phyloP scores from a whole-genome alignment of 1,140 invertebrate species.

The Drosophila prosaltans region DNA sequence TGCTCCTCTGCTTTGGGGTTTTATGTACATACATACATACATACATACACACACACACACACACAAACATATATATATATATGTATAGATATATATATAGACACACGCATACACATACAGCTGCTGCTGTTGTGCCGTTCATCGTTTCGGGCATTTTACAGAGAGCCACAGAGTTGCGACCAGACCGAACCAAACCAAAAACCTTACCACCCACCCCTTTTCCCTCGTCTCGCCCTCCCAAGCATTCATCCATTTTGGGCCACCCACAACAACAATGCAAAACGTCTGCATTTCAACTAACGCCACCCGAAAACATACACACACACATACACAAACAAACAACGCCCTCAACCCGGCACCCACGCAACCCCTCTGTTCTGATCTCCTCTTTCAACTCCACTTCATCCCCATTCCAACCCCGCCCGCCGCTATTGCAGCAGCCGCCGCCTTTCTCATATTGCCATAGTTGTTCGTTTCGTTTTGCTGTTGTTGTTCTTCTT shows the following conservation, averaged over 20 bases:
- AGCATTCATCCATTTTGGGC: slow-evolving; percentile 43
- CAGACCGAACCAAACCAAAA: slow-evolving; percentile 33
- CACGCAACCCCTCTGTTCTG: slow-evolving; percentile 16
- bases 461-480: slow-evolving; percentile 35
- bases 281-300: slow-evolving; percentile 81
- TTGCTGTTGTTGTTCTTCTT: slow-evolving; percentile 38
- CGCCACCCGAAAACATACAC: slow-evolving; percentile 68
- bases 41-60: neutral
- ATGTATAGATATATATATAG: neutral
- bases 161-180: slow-evolving; percentile 58
- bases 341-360: slow-evolving; percentile 24
- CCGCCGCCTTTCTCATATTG: slow-evolving; percentile 47
- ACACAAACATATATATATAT: neutral
- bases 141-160: slow-evolving; percentile 78
- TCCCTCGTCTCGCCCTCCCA: slow-evolving; percentile 6
- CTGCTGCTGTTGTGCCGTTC: slow-evolving; percentile 36
- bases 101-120: slow-evolving; percentile 63
- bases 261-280: slow-evolving; percentile 75
- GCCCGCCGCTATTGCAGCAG: slow-evolving; percentile 48
- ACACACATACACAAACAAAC: slow-evolving; percentile 37
- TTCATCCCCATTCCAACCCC: neutral
- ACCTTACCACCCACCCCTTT: slow-evolving; percentile 25
- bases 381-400: slow-evolving; percentile 3
- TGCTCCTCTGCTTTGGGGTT: slow-evolving; percentile 35
- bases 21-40: slow-evolving; percentile 66